These are phyloP conservation scores for Solenopsis invicta DNA, from an alignment of 1,140 invertebrate genomes.

Conservation along the genomic window DNA sequence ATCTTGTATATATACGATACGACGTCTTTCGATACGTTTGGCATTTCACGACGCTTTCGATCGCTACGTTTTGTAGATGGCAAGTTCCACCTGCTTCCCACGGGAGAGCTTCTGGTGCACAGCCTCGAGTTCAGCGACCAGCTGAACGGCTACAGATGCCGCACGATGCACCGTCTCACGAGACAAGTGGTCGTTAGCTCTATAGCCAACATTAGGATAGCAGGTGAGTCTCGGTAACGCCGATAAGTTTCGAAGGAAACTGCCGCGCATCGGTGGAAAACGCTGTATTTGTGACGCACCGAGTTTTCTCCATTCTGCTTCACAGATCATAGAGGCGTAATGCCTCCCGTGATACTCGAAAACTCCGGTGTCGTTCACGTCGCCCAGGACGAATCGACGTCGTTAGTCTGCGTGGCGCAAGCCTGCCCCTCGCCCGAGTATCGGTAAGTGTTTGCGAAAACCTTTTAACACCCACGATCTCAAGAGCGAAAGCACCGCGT, in stretches of 20 bases:
- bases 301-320: conserved; percentile 71
- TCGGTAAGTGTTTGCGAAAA: conserved; percentile 87
- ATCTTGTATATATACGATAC: conserved; percentile 1
- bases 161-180: conserved; percentile 93
- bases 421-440: conserved; percentile 92
- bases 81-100: conserved; percentile 93
- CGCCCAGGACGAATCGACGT: conserved; percentile 91
- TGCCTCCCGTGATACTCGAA: conserved; percentile 90
- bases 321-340: conserved; percentile 90
- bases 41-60: conserved; percentile 51
- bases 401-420: conserved; percentile 91
- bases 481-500: neutral
- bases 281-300: conserved; percentile 33
- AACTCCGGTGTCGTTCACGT: conserved; percentile 90
- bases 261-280: conserved; percentile 16
- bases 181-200: conserved; percentile 91
- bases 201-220: conserved; percentile 91
- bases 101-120: conserved; percentile 93
- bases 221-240: conserved; percentile 86
- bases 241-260: conserved; percentile 52
- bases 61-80: conserved; percentile 88
- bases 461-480: neutral
- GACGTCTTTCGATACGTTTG: conserved; percentile 43
- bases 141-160: conserved; percentile 91
- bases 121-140: conserved; percentile 92